Conservation (phyloP, 1,140 invertebrate genomes). For the Phymorhynchus buccinoides region DNA sequence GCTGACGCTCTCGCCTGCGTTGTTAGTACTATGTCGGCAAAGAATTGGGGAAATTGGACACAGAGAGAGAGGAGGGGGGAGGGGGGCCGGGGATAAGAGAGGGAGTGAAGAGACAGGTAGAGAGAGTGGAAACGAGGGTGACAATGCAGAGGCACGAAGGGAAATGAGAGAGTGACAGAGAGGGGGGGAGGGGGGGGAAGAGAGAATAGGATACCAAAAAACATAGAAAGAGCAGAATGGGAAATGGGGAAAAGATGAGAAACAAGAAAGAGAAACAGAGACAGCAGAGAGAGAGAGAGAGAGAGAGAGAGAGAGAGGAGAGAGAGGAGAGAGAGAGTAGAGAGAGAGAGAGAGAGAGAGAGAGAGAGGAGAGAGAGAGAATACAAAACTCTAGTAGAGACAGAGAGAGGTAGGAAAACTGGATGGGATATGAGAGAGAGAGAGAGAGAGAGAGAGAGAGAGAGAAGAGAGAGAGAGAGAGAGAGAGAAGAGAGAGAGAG, state of each 20-base stretch:
- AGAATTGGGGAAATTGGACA: too few species aligned
- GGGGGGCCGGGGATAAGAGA: too few species aligned
- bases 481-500: not conserved
- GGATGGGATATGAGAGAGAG: not conserved
- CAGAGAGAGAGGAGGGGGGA: too few species aligned
- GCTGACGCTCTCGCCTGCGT: too few species aligned
- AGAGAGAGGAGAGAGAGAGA: not conserved
- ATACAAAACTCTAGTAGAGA: too few species aligned
- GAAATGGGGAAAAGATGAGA: not conserved
- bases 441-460: conserved; percentile 21
- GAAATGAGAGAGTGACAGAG: not conserved
- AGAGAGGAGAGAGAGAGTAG: not conserved
- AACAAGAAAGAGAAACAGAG: not conserved
- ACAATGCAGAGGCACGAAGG: too few species aligned
- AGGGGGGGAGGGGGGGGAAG: not conserved
- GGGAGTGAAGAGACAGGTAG: too few species aligned
- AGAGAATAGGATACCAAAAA: not conserved
- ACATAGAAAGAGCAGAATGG: not conserved
- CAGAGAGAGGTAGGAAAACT: not conserved
- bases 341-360: not conserved
- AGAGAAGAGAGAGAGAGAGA: conserved; percentile 20
- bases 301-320: not conserved
- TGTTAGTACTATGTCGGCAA: too few species aligned
- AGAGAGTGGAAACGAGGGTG: not conserved
- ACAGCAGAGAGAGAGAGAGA: too few species aligned